Evolutionary conservation across 2,888 invertebrate genomes (phyloP), one percentile per base, ranked within the genome.

Genomic region (Sinodicranocentrus sp.): DNA sequence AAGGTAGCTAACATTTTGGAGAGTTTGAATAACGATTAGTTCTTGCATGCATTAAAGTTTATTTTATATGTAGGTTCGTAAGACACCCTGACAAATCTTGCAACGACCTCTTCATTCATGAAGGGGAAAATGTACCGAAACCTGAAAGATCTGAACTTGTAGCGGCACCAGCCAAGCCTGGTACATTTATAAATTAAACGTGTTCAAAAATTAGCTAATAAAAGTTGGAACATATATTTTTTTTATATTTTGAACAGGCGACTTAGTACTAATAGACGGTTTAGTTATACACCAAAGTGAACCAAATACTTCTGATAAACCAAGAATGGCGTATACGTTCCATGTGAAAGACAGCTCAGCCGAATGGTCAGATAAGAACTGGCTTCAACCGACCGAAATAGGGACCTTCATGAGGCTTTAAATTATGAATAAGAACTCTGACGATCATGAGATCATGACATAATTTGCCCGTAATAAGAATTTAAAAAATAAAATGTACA

Each of bases 241-340:
- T 23, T 15, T 13, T 44, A 26, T 44, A 82, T 61, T 85, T 89
- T 90, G 0, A n/a, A n/a, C 90, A 95, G 97, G 98, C 54, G 94
- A 95, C 1, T 95, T 96, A 88, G 94, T 99, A 71, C 90, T 99
- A 48, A 95, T 99, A 84, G 96, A 99, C 90, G 98, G 98, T 0
- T 94, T 95, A 90, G 97, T 98, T 0, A 95, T 98, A 0, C 99
- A 99, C 91, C 95, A 95, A 90, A 98, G 98, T 89, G 95, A 95
- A 71, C 92, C 92, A 8, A 99, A 99, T 91, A 94, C 92, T 83
- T 98, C 98, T 0, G 90, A 92, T 1, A 93, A 93, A 86, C 95
- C 97, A n/a, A 93, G 99, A 39, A 96, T 97, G 89, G 97, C 96
- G 0, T 99, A 99, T 91, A 98, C 98, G 5, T 98, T 98, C 91